Evolutionary conservation across 2,113 vertebrate species (phyloP).

Genomic region (Cheirogaleus medius): DNA sequence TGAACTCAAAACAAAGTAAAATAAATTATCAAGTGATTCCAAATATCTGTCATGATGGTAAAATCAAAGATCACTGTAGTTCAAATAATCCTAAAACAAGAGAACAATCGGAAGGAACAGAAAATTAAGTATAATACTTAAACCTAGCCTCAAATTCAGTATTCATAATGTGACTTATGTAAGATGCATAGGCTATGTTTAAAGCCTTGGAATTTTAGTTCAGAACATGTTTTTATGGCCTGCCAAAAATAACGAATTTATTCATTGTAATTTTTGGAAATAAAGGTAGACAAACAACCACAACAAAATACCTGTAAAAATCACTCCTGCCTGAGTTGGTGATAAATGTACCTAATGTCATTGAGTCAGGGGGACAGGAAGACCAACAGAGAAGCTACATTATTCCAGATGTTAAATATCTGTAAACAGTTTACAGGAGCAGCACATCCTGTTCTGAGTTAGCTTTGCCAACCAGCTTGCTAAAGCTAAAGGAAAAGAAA

Average conservation of each 20-base stretch:
- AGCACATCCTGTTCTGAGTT: neutral
- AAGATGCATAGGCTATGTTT: neutral
- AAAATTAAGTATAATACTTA: neutral
- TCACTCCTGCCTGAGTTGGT: neutral
- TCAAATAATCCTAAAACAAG: neutral
- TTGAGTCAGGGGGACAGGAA: neutral
- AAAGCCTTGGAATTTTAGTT: neutral
- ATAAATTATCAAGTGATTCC: neutral
- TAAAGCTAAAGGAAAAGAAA: conserved; percentile 65
- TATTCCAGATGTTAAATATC: conserved; percentile 35
- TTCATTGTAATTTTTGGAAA: neutral
- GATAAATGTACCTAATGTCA: neutral
- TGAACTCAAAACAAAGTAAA: neutral
- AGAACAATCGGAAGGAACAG: neutral
- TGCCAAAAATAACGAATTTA: neutral
- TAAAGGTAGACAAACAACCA: neutral
- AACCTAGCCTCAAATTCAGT: neutral
- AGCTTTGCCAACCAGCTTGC: neutral
- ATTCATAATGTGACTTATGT: neutral
- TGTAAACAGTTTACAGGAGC: neutral
- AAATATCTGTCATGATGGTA: neutral
- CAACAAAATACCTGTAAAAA: neutral
- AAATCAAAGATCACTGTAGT: neutral
- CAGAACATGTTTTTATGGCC: neutral
- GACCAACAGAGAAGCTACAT: neutral